A percentile compares a stretch with the other conserved stretches of the same genome.
Evolutionary conservation across 1,140 invertebrate species (phyloP).

Genomic region (Theocolax elegans): DNA sequence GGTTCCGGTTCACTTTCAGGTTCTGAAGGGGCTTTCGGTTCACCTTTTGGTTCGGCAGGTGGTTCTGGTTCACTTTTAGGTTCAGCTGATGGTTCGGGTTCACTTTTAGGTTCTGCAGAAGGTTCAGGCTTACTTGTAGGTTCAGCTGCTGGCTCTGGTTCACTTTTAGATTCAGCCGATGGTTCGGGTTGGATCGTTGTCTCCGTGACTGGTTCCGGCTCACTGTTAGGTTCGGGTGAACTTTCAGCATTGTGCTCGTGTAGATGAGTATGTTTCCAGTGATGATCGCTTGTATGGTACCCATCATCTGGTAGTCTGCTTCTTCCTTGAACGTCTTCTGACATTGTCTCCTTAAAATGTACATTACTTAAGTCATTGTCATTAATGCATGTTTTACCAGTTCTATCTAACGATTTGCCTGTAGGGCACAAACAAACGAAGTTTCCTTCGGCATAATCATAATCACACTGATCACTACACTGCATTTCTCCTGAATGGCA

Average conservation of each 20-base stretch:
- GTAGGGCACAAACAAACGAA: conserved; percentile 80
- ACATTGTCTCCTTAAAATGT: conserved; percentile 42
- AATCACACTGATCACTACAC: conserved; percentile 82
- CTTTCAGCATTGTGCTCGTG: neutral
- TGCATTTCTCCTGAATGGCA: conserved; percentile 80
- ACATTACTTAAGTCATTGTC: conserved; percentile 54
- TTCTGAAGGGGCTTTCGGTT: conserved; percentile 45
- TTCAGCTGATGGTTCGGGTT: conserved; percentile 35
- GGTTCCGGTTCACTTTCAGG: conserved; percentile 43
- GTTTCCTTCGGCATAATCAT: conserved; percentile 71
- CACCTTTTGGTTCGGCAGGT: conserved; percentile 42
- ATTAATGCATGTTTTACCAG: conserved; percentile 64
- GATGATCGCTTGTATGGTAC: conserved; percentile 46
- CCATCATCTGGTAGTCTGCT: conserved; percentile 62
- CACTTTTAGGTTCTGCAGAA: conserved; percentile 49
- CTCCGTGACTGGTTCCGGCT: conserved; percentile 49
- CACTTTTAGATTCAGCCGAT: conserved; percentile 44
- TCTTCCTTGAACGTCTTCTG: conserved; percentile 57
- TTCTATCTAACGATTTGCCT: conserved; percentile 63
- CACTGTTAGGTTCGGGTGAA: too few relatives aligned
- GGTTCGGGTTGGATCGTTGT: conserved; percentile 43
- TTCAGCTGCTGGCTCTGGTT: conserved; percentile 48
- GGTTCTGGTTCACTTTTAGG: conserved; percentile 43
- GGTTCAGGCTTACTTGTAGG: conserved; percentile 30
- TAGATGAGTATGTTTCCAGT: conserved; percentile 46